These are phyloP conservation scores for Apamea crenata DNA, from an alignment of 2,888 invertebrate genomes.

Conservation along the genomic window DNA sequence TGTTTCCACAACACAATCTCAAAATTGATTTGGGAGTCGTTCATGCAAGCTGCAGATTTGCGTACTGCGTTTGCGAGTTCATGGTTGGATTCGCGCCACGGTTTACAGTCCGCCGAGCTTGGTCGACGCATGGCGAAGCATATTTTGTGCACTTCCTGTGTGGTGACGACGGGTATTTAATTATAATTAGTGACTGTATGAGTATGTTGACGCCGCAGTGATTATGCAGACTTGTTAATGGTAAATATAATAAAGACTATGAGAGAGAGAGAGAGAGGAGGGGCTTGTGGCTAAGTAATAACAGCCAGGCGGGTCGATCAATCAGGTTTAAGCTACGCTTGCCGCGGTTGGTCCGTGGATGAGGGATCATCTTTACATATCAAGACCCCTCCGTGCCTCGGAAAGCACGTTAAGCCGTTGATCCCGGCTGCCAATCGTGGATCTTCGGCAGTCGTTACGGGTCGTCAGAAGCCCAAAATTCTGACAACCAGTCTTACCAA, in stretches of 20 bases:
- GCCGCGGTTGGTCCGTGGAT: too few species aligned
- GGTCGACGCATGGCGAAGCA: background rate
- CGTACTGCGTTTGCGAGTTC: conserved; percentile 15
- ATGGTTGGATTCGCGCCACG: conserved; percentile 31
- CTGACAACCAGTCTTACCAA: too few species aligned
- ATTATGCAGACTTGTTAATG: conserved; percentile 3
- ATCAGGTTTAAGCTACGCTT: too few species aligned
- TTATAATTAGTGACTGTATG: conserved; percentile 14
- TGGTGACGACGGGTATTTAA: conserved; percentile 12
- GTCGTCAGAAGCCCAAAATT: too few species aligned
- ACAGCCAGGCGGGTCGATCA: too few species aligned
- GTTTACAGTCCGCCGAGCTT: conserved; percentile 3
- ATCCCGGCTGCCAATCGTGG: too few species aligned
- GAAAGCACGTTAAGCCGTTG: too few species aligned
- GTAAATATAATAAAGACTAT: background rate
- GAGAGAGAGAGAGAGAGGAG: too few species aligned
- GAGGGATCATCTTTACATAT: too few species aligned
- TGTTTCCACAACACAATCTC: conserved; percentile 22
- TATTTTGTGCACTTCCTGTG: conserved; percentile 32
- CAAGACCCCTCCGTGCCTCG: too few species aligned
- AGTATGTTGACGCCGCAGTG: conserved; percentile 24
- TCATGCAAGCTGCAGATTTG: conserved; percentile 43
- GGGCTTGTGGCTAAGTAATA: too few species aligned
- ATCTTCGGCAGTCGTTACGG: too few species aligned
- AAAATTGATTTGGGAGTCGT: conserved; percentile 36